These are phyloP conservation scores for Gallinago nigripennis DNA, from an alignment of 2,797 vertebrate genomes.

Conservation along the genomic window DNA sequence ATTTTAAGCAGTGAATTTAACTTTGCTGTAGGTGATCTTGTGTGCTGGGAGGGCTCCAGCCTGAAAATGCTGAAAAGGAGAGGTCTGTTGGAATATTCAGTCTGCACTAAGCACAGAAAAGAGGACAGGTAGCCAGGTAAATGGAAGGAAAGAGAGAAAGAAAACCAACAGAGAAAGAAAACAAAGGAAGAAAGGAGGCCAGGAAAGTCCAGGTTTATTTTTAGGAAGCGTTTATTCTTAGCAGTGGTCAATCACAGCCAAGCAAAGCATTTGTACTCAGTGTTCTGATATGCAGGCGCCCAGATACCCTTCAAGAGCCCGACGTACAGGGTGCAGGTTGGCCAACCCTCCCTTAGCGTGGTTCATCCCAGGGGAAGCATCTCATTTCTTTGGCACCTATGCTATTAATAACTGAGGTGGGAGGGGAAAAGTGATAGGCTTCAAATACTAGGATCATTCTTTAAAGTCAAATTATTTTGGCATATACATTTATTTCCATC, in stretches of 20 bases:
- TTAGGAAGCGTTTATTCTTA: conserved; percentile 45
- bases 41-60: background rate
- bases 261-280: conserved; percentile 2
- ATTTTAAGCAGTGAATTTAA: background rate
- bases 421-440: background rate
- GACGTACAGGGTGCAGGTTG: background rate
- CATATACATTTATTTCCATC: background rate
- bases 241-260: conserved; percentile 3
- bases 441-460: background rate
- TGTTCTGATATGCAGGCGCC: conserved; percentile 6
- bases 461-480: background rate
- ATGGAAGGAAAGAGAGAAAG: background rate
- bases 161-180: background rate
- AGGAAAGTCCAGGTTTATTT: conserved; percentile 38
- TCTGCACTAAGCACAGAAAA: accelerated
- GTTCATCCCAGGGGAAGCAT: background rate
- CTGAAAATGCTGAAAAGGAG: background rate
- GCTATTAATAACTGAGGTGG: conserved; percentile 56
- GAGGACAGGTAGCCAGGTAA: background rate
- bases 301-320: conserved; percentile 31
- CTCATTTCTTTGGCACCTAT: background rate
- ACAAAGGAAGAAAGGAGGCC: background rate
- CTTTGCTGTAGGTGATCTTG: background rate
- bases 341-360: background rate
- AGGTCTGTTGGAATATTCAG: background rate